Evolutionary conservation across 2,888 invertebrate species (phyloP), one percentile per base, ranked within the genome.

Genomic region (Sesia bembeciformis): DNA sequence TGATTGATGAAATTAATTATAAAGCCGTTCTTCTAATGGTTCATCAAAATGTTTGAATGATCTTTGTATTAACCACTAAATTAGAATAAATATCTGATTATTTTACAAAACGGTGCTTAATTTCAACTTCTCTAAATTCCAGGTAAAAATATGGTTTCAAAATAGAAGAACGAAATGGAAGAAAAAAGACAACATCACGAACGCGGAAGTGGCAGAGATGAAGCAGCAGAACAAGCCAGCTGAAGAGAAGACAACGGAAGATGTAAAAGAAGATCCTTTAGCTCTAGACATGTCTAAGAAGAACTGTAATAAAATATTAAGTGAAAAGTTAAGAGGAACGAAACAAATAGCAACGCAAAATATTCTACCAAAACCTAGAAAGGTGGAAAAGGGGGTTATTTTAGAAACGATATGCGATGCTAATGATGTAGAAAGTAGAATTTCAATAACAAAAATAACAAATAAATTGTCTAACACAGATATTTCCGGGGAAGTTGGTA

Each of bases 121-220:
- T 2, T 23, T 23, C 23, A 23, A 23, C 23, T 1, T 23, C 23
- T 23, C 23, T 23, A 23, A 23, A 23, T 91, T 92, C 46, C 92
- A 96, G 96, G 96, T 96, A 68, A 96, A 96, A 87, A 96, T 96
- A 64, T 96, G 96, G 96, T 96, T 96, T 81, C 96, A 96, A 86
- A 96, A 96, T 78, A 91, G 96, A 66, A 81, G 90, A 78, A 90
- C 90, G 55, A 90, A 90, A 67, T 90, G 97, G 81, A 98, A 97
- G 89, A 97, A 97, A 80, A 97, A 97, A 78, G 97, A 97, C 84
- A 97, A 97, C 86, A 94, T 97, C 55, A 93, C 94, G 58, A 96
- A 95, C 76, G 94, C 96, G 23, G 97, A 97, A 79, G 95, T 95
- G 3, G 95, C 96, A 0, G 97, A 96, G 72, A 92, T 95, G 74